Conservation (phyloP, 1,140 invertebrate genomes). For the Vanessa tameamea region DNA sequence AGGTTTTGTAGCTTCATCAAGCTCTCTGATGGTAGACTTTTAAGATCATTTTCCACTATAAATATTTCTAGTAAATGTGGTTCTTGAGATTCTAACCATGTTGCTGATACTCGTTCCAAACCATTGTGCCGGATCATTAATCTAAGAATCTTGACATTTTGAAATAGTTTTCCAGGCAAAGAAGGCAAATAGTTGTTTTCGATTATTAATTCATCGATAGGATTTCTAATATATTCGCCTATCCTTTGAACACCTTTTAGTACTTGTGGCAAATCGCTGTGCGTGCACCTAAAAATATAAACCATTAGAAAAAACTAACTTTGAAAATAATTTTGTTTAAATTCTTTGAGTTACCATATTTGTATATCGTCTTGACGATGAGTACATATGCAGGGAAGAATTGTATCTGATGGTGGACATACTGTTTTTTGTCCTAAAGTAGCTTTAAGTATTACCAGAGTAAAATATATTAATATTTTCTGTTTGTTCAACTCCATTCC, state of each 20-base stretch:
- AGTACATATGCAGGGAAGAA: slow-evolving; percentile 85
- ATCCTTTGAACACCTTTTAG: slow-evolving; percentile 87
- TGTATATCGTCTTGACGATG: slow-evolving; percentile 84
- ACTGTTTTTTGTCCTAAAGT: slow-evolving; percentile 51
- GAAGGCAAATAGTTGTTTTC: slow-evolving; percentile 92
- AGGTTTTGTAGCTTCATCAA: slow-evolving; percentile 87
- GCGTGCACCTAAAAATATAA: slow-evolving; percentile 87
- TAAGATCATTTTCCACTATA: slow-evolving; percentile 90
- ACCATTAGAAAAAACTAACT: background rate
- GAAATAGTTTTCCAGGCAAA: slow-evolving; percentile 88
- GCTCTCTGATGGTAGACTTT: slow-evolving; percentile 88
- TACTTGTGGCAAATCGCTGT: slow-evolving; percentile 89
- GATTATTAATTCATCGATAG: slow-evolving; percentile 91
- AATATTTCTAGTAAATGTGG: slow-evolving; percentile 89
- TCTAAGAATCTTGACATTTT: slow-evolving; percentile 86
- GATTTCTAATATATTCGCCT: slow-evolving; percentile 84
- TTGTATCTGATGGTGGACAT: slow-evolving; percentile 84
- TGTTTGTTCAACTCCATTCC: slow-evolving; percentile 65
- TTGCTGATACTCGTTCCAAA: slow-evolving; percentile 88
- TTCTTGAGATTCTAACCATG: slow-evolving; percentile 90
- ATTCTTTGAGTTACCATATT: slow-evolving; percentile 82
- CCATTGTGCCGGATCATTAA: slow-evolving; percentile 92
- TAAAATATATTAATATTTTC: slow-evolving; percentile 57
- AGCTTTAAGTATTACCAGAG: slow-evolving; percentile 43
- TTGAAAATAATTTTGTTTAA: background rate